phyloP scores from a whole-genome alignment of 2,888 invertebrate species.

The Drosophila prolongata region DNA sequence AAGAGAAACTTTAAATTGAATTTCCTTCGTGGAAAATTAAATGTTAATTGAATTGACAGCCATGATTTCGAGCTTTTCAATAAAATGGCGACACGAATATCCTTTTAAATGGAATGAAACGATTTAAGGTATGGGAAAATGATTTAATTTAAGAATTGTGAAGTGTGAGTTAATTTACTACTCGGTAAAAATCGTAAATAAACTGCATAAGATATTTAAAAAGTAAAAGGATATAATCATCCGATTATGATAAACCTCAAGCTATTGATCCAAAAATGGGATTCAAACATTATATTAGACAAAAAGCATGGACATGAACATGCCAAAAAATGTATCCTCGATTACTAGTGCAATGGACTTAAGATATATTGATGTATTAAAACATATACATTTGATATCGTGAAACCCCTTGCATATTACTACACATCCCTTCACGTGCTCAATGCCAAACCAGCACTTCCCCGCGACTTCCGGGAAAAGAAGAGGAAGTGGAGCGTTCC shows the following conservation, averaged over 20 bases:
- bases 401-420: neutral
- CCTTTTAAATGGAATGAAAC: neutral
- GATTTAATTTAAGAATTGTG: neutral
- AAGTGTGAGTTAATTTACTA: neutral
- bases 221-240: too few relatives aligned
- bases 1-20: constrained; percentile 6
- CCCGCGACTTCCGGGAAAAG: neutral
- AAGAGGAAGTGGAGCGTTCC: constrained; percentile 3
- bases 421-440: neutral
- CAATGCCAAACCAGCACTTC: constrained; percentile 8
- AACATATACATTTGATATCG: neutral
- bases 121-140: neutral
- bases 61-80: neutral
- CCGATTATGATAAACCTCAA: too few relatives aligned
- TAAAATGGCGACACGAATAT: neutral
- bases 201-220: too few relatives aligned
- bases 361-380: too few relatives aligned
- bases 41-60: constrained; percentile 11
- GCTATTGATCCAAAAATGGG: too few relatives aligned
- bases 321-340: too few relatives aligned
- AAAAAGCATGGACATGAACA: too few relatives aligned
- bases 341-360: too few relatives aligned
- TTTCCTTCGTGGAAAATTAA: constrained; percentile 3
- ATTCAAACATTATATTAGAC: too few relatives aligned
- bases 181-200: too few relatives aligned